Evolutionary conservation across 2,113 vertebrate genomes (phyloP), one percentile per base, ranked within the genome.

Genomic region (Isurus oxyrinchus): DNA sequence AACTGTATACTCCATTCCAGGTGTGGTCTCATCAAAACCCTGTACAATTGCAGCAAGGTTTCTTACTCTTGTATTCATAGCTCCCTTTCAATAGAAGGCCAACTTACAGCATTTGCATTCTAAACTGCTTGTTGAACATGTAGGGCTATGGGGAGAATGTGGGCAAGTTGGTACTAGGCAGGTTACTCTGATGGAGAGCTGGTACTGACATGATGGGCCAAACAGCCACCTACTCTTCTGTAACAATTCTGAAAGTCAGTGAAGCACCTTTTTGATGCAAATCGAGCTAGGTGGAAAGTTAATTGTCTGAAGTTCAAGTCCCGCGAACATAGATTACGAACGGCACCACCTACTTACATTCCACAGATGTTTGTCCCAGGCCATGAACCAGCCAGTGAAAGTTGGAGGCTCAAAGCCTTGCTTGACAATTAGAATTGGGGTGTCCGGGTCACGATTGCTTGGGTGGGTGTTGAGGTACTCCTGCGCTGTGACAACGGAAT

Each of bases 371-470:
- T 98, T 97, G 96, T 99, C 98, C 99, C 99, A 99, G 93, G 98
- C 98, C 59, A 97, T 96, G 97, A 99, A 99, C 98, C 98, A 99
- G 61, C 99, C 99, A 0, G 98, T 99, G 97, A 99, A 99, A 95
- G 97, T 98, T 59, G 98, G 98, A 0, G 99, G 99, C 96, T 99
- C 99, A 3, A 98, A 99, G 0, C 99, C 98, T 97, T 99, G 98
- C 94, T 99, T 99, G 96, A 99, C 96, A 87, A 98, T 96, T 66
- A 99, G 35, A 55, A 98, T 98, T 0, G 98, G 98, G 0, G 98
- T 99, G 79, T 98, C 97, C 0, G 97, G 96, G 67, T 99, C 99
- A 93, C 99, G 98, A 96, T 96, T 96, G 0, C 98, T 98, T 0
- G 99, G 99, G 95, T 99, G 99, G 21, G 98, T 99, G 66, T 79